Evolutionary conservation across 2,888 invertebrate species (phyloP).

Genomic region (Melieria omissa): DNA sequence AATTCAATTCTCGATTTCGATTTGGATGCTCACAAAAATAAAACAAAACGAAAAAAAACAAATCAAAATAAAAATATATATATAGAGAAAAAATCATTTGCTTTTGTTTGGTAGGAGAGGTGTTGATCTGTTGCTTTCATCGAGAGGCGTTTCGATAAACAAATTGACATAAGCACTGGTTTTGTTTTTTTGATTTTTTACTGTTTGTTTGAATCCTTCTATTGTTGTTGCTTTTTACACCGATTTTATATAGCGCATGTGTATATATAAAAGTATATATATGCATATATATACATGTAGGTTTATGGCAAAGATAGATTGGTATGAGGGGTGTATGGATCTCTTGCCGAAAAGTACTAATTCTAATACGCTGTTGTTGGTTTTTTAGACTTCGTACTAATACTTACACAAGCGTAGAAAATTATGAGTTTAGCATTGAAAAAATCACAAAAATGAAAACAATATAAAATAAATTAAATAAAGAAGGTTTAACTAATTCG

Average conservation of each 20-base stretch:
- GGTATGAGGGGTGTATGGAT: too few relatives aligned
- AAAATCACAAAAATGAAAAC: neutral
- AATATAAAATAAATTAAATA: neutral
- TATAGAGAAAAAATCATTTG: neutral
- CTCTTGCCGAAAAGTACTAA: too few relatives aligned
- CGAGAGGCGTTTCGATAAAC: neutral
- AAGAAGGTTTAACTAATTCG: neutral
- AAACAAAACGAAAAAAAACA: too few relatives aligned
- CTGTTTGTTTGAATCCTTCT: neutral
- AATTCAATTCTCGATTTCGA: too few relatives aligned
- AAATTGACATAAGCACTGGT: neutral
- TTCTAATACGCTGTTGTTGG: too few relatives aligned
- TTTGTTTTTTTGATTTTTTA: slow-evolving; percentile 32
- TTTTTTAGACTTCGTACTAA: too few relatives aligned
- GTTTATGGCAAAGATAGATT: too few relatives aligned
- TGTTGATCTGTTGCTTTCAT: slow-evolving; percentile 66
- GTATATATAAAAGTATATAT: too few relatives aligned
- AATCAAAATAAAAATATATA: too few relatives aligned
- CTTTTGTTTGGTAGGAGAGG: slow-evolving; percentile 63
- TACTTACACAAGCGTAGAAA: slow-evolving; percentile 14
- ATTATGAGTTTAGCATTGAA: neutral
- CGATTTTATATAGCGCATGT: slow-evolving; percentile 39
- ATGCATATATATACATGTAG: too few relatives aligned
- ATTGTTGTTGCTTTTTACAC: slow-evolving; percentile 37
- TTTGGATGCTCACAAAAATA: too few relatives aligned